Percentiles rank a stretch among this genome's conserved stretches.
phyloP scores from a whole-genome alignment of 2,113 vertebrate genomes.

The Pluvialis apricaria region DNA sequence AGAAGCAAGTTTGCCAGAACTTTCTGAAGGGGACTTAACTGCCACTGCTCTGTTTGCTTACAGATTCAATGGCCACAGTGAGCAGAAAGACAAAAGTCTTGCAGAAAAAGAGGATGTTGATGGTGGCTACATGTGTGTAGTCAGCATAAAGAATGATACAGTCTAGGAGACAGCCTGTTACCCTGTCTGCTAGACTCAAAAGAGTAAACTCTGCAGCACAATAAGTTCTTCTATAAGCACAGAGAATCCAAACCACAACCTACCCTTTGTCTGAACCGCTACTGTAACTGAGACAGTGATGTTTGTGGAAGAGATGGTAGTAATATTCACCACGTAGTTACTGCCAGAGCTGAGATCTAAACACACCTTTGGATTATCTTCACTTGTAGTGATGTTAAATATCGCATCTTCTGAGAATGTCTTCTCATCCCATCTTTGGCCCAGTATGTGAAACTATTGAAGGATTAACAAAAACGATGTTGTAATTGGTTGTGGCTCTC shows the following conservation, averaged over 20 bases:
- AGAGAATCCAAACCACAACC: background rate
- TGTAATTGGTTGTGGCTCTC: background rate
- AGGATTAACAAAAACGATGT: background rate
- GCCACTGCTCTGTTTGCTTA: background rate
- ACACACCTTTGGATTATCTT: conserved; percentile 77
- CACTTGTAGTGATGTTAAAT: conserved; percentile 73
- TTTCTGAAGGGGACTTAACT: background rate
- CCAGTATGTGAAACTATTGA: conserved; percentile 65
- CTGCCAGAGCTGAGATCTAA: conserved; percentile 82
- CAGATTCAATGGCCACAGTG: background rate
- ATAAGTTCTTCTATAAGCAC: background rate
- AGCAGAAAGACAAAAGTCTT: background rate
- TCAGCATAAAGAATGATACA: background rate
- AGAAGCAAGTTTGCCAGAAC: background rate
- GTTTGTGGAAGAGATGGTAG: conserved; percentile 65
- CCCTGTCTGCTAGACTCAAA: background rate
- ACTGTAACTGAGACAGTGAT: conserved; percentile 10
- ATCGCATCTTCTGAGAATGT: conserved; percentile 70
- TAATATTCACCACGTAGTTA: conserved; percentile 85
- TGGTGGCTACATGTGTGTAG: rapidly evolving
- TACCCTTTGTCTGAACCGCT: conserved; percentile 53
- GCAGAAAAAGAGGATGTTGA: background rate
- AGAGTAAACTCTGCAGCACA: background rate
- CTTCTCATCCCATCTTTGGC: conserved; percentile 72
- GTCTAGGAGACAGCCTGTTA: background rate